These are phyloP conservation scores for Sebastes matsubarae DNA, from an alignment of 2,797 vertebrate genomes.

Conservation along the genomic window DNA sequence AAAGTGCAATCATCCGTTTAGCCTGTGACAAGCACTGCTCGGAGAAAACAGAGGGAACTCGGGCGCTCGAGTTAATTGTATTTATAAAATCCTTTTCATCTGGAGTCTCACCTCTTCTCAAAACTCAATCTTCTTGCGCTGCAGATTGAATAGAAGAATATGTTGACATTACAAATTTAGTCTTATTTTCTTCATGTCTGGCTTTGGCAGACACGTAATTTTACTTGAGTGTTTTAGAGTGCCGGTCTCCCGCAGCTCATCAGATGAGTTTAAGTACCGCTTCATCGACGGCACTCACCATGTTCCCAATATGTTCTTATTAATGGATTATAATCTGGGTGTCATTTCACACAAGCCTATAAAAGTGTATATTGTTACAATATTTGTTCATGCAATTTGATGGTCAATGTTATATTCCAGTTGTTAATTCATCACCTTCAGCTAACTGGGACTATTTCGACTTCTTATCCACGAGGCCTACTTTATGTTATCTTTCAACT, in stretches of 20 bases:
- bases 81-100: slow-evolving; percentile 68
- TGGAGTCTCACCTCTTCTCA: slow-evolving; percentile 34
- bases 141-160: slow-evolving; percentile 38
- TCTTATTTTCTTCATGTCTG: slow-evolving; percentile 13
- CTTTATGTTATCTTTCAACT: background rate
- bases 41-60: slow-evolving; percentile 45
- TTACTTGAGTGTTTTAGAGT: background rate
- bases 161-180: slow-evolving; percentile 45
- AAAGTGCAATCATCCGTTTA: slow-evolving; percentile 65
- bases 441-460: background rate
- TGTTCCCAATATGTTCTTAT: background rate
- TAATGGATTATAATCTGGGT: background rate
- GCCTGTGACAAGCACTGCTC: slow-evolving; percentile 43
- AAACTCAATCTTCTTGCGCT: slow-evolving; percentile 31
- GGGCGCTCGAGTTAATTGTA: slow-evolving; percentile 58
- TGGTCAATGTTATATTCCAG: background rate
- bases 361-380: background rate
- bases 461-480: background rate
- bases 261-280: background rate
- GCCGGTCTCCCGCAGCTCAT: background rate
- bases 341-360: background rate
- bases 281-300: background rate
- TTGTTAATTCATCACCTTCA: background rate
- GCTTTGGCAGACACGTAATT: background rate
- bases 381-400: background rate